Percentiles rank a stretch among this genome's conserved stretches.
Conservation (phyloP, 2,888 invertebrate genomes). For the Oscheius sp. region DNA sequence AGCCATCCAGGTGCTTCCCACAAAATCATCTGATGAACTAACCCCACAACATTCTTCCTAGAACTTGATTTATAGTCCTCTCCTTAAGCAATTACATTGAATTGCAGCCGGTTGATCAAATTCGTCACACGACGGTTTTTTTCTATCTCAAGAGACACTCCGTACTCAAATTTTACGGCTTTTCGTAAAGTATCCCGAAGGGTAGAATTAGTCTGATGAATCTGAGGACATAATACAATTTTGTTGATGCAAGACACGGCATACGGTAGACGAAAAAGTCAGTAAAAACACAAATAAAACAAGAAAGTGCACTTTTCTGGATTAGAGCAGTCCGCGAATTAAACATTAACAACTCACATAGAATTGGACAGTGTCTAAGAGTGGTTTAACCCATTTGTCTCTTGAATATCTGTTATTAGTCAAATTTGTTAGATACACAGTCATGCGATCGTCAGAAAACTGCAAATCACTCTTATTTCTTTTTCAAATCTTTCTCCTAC, state of each 20-base stretch:
- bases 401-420: slow-evolving; percentile 64
- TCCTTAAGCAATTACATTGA: slow-evolving; percentile 47
- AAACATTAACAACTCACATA: slow-evolving; percentile 62
- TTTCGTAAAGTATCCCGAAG: slow-evolving; percentile 34
- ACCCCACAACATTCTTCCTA: slow-evolving; percentile 51
- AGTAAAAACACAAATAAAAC: slow-evolving; percentile 15
- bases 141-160: slow-evolving; percentile 43
- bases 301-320: background rate
- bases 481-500: slow-evolving; percentile 35
- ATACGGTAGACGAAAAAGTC: background rate
- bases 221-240: background rate
- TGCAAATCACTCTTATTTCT: slow-evolving; percentile 27
- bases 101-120: slow-evolving; percentile 61
- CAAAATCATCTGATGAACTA: slow-evolving; percentile 38
- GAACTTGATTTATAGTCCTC: background rate
- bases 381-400: slow-evolving; percentile 68
- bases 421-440: slow-evolving; percentile 61
- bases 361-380: slow-evolving; percentile 69
- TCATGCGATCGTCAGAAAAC: slow-evolving; percentile 59
- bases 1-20: slow-evolving; percentile 45
- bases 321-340: too few relatives aligned
- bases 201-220: slow-evolving; percentile 30
- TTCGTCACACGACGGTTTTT: slow-evolving; percentile 48
- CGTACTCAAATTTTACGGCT: slow-evolving; percentile 57
- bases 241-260: background rate